Conservation (phyloP, 1,140 invertebrate species). For the Bombus ignitus region DNA sequence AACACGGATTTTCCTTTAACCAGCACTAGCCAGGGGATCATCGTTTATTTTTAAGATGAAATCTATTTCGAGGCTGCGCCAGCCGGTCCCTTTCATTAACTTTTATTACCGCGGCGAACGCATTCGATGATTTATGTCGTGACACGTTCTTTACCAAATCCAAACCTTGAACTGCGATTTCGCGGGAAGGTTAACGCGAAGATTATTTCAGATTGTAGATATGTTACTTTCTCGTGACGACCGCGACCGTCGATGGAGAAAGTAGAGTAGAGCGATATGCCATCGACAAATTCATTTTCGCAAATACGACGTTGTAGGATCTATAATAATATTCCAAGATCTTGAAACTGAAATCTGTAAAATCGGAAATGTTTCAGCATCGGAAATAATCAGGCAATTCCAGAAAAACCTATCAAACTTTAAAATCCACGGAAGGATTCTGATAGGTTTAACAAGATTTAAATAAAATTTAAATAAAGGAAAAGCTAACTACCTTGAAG, state of each 20-base stretch:
- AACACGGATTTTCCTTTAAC: constrained; percentile 51
- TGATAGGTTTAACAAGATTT: no score
- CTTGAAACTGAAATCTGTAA: no score
- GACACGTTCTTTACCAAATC: neutral
- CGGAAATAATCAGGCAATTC: no score
- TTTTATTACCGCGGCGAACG: constrained; percentile 19
- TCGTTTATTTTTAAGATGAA: constrained; percentile 39
- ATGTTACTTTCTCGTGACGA: neutral
- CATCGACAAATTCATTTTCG: neutral
- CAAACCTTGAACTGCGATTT: constrained; percentile 14
- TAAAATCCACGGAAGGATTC: neutral
- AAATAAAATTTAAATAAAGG: no score
- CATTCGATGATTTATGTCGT: neutral
- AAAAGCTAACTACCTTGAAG: no score
- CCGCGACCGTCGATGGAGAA: neutral
- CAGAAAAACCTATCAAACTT: neutral
- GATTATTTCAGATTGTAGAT: neutral
- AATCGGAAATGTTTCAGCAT: no score
- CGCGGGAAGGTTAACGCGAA: neutral
- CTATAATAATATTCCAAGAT: no score
- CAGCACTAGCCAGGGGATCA: constrained; percentile 4
- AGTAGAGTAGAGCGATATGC: neutral
- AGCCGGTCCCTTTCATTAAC: constrained; percentile 31
- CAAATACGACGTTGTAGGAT: no score
- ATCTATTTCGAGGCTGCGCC: constrained; percentile 20